A percentile compares a stretch with the other conserved stretches of the same genome.
These are phyloP conservation scores for Sesamia inferens DNA, from an alignment of 2,888 invertebrate species.

Conservation along the genomic window DNA sequence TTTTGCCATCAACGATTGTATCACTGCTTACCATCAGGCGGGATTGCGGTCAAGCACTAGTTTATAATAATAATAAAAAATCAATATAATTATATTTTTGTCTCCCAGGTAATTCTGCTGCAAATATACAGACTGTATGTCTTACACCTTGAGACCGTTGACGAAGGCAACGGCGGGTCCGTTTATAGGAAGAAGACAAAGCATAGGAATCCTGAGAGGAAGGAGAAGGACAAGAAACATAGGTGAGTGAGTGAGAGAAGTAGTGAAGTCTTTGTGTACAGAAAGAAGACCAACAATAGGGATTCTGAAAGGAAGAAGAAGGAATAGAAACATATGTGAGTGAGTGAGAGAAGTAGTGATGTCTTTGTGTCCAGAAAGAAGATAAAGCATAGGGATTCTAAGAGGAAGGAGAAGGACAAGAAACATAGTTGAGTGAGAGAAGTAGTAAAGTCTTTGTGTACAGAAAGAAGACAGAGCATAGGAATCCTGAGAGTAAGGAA, in stretches of 20 bases:
- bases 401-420: conserved; percentile 66
- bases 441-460: no score
- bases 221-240: conserved; percentile 74
- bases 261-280: no score
- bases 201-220: conserved; percentile 53
- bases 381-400: conserved; percentile 54
- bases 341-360: no score
- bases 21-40: no score
- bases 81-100: neutral
- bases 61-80: no score
- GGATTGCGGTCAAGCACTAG: no score
- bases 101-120: conserved; percentile 93
- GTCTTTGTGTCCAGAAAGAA: conserved; percentile 75
- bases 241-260: conserved; percentile 69
- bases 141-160: conserved; percentile 92
- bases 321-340: no score
- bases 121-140: conserved; percentile 96
- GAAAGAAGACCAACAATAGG: no score
- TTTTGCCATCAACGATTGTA: no score
- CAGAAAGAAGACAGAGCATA: no score
- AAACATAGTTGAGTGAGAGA: conserved; percentile 73
- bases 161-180: conserved; percentile 80
- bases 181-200: conserved; percentile 76
- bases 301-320: no score
- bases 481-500: no score